Evolutionary conservation across 2,797 vertebrate genomes (phyloP).

Genomic region (Trachops cirrhosus): DNA sequence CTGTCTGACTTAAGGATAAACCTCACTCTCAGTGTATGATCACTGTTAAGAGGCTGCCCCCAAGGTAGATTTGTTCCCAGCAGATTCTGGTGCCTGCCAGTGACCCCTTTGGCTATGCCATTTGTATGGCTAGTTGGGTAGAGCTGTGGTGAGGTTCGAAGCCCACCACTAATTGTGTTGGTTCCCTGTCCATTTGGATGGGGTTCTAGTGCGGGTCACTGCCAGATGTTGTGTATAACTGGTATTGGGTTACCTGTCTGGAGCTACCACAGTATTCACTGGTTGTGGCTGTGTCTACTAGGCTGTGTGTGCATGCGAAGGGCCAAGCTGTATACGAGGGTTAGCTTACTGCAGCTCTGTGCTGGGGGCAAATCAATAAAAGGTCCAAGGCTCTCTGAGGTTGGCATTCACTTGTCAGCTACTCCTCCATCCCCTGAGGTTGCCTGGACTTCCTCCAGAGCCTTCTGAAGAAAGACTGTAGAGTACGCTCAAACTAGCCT

Average conservation of each 20-base stretch:
- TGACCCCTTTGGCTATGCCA: background rate
- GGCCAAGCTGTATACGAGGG: background rate
- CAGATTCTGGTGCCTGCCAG: too few species aligned
- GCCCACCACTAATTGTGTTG: background rate
- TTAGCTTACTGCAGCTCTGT: background rate
- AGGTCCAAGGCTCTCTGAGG: background rate
- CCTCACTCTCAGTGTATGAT: too few species aligned
- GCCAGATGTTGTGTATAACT: background rate
- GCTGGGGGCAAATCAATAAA: background rate
- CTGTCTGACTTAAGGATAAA: too few species aligned
- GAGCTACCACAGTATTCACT: background rate
- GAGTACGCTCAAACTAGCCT: background rate
- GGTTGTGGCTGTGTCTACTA: background rate
- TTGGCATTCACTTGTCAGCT: background rate
- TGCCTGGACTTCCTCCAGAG: background rate
- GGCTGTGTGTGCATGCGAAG: background rate
- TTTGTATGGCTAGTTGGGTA: background rate
- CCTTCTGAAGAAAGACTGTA: background rate
- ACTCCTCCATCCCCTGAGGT: background rate
- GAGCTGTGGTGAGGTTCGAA: background rate
- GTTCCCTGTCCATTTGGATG: background rate
- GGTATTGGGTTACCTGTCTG: background rate
- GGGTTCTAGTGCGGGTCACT: background rate
- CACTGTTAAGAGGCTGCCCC: too few species aligned
- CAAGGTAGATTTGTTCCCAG: too few species aligned